Evolutionary conservation across 2,797 vertebrate species (phyloP).

Genomic region (Tokudaia tokunoshimensis): DNA sequence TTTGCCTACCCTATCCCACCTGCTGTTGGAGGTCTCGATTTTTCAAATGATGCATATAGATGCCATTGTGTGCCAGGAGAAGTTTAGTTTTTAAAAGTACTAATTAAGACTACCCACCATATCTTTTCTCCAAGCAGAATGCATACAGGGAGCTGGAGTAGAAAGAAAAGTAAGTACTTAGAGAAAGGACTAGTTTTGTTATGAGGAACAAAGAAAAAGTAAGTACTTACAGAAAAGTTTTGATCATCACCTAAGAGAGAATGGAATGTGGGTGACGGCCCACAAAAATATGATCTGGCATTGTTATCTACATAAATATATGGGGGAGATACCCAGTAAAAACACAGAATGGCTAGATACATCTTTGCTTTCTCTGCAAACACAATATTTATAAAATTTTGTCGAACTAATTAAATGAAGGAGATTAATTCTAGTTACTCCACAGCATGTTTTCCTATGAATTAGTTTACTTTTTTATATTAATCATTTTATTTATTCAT

Average conservation of each 20-base stretch:
- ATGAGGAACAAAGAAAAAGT: not conserved
- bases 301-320: not conserved
- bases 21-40: not conserved
- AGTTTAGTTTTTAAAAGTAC: not conserved
- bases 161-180: not conserved
- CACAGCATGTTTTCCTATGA: not conserved
- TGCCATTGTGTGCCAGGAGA: not conserved
- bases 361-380: not conserved
- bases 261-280: not conserved
- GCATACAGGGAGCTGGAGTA: not conserved
- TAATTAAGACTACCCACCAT: not conserved
- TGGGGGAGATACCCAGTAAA: not conserved
- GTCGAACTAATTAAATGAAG: not conserved
- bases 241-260: not conserved
- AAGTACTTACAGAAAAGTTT: not conserved
- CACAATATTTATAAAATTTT: not conserved
- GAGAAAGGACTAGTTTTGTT: not conserved
- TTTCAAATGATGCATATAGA: not conserved
- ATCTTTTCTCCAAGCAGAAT: not conserved
- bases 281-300: not conserved
- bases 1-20: not conserved
- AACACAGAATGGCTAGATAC: not conserved
- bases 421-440: not conserved
- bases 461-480: not conserved
- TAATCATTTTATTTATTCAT: not conserved